phyloP scores from a whole-genome alignment of 2,888 invertebrate genomes.

The Neuroscelio doddi region DNA sequence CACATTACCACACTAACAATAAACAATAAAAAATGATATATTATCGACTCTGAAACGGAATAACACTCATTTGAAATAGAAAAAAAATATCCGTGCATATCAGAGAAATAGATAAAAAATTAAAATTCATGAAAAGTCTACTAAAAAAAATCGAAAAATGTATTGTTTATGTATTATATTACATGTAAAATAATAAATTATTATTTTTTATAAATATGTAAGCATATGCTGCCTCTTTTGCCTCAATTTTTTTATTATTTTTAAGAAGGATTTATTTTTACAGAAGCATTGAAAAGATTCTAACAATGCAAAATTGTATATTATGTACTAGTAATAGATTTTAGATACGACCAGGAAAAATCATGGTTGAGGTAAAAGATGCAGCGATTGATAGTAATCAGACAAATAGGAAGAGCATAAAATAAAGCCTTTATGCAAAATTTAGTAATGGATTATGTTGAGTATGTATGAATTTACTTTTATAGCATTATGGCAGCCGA shows the following conservation, averaged over 20 bases:
- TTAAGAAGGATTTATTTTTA: no score
- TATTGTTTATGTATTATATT: not conserved
- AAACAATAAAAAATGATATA: not conserved
- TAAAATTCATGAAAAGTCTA: no score
- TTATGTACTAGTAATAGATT: not conserved
- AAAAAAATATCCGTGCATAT: slow-evolving; percentile 1
- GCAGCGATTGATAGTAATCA: slow-evolving; percentile 31
- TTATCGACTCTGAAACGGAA: not conserved
- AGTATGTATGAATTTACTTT: not conserved
- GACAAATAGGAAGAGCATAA: slow-evolving; percentile 34
- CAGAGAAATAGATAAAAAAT: no score
- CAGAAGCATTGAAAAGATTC: no score
- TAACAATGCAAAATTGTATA: no score
- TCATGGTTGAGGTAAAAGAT: slow-evolving; percentile 55
- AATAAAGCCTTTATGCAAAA: slow-evolving; percentile 52
- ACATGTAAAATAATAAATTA: no score
- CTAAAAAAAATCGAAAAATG: not conserved
- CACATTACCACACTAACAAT: slow-evolving; percentile 62
- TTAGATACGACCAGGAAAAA: not conserved
- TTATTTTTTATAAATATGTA: not conserved
- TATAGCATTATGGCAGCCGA: slow-evolving; percentile 28
- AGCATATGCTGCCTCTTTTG: not conserved
- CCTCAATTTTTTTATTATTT: no score
- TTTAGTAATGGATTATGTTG: slow-evolving; percentile 18
- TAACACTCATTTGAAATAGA: not conserved